Evolutionary conservation across 2,888 invertebrate species (phyloP).

Genomic region (Luffia ferchaultella): DNA sequence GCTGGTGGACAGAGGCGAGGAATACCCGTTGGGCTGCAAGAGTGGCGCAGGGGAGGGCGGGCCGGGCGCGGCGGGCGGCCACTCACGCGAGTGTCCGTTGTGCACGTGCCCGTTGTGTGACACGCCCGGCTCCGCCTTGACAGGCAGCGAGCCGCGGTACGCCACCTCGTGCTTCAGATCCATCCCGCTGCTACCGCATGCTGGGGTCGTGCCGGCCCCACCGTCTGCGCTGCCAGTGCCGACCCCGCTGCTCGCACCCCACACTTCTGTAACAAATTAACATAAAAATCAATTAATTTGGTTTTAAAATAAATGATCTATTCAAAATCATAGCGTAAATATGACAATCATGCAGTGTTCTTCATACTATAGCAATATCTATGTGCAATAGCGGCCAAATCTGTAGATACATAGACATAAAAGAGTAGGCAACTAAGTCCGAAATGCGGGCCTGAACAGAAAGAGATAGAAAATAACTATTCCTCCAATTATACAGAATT

Average conservation of each 20-base stretch:
- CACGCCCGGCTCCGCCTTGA: constrained; percentile 57
- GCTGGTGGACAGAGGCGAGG: constrained; percentile 85
- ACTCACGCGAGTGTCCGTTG: constrained; percentile 57
- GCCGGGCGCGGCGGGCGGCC: constrained; percentile 48
- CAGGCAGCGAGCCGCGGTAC: constrained; percentile 57
- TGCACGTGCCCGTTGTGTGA: constrained; percentile 42
- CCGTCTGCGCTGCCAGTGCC: constrained; percentile 46
- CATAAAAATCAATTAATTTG: too few species aligned
- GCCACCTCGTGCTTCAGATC: constrained; percentile 73
- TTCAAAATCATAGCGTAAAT: too few species aligned
- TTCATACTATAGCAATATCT: too few species aligned
- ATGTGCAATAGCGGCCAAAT: too few species aligned
- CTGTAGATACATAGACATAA: too few species aligned
- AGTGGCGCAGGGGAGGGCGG: constrained; percentile 67
- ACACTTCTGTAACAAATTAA: constrained; percentile 50
- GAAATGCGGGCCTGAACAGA: too few species aligned
- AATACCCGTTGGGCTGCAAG: constrained; percentile 79
- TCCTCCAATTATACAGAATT: too few species aligned
- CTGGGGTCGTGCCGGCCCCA: constrained; percentile 54
- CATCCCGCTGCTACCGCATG: constrained; percentile 68
- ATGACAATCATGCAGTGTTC: too few species aligned
- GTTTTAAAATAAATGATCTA: too few species aligned
- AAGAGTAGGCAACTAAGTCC: too few species aligned
- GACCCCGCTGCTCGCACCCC: constrained; percentile 45
- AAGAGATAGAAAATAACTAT: too few species aligned